phyloP scores from a whole-genome alignment of 2,797 vertebrate genomes.

The Sparus aurata region DNA sequence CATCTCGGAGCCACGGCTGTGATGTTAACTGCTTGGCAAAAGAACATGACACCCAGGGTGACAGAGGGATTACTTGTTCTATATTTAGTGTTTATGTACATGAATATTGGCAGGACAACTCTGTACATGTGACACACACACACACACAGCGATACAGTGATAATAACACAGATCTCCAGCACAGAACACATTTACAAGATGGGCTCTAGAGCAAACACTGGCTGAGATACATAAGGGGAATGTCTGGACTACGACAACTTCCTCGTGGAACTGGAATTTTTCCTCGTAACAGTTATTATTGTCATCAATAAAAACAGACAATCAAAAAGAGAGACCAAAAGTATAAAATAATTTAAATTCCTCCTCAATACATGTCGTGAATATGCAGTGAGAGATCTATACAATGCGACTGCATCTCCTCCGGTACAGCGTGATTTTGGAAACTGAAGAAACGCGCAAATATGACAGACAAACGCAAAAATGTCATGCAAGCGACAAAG shows the following conservation, averaged over 20 bases:
- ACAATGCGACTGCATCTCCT: conserved; percentile 77
- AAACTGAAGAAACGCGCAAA: conserved; percentile 64
- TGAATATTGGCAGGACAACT: conserved; percentile 94
- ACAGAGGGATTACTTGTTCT: conserved; percentile 91
- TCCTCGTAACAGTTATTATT: conserved; percentile 85
- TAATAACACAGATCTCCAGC: conserved; percentile 91
- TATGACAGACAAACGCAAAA: conserved; percentile 58
- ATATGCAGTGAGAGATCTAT: conserved; percentile 81
- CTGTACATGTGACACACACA: conserved; percentile 95
- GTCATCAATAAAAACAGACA: conserved; percentile 85
- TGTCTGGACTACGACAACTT: conserved; percentile 86
- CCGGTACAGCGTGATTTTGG: conserved; percentile 32
- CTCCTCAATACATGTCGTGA: conserved; percentile 87
- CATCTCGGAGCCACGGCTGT: conserved; percentile 53
- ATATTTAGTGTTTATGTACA: conserved; percentile 99
- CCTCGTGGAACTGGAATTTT: conserved; percentile 87
- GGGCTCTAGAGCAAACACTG: conserved; percentile 87
- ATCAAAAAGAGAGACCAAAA: conserved; percentile 83
- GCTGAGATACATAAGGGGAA: conserved; percentile 88
- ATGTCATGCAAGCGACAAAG: conserved; percentile 80
- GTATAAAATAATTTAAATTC: conserved; percentile 99
- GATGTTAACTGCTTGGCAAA: conserved; percentile 77
- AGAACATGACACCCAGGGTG: conserved; percentile 86
- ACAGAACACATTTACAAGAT: conserved; percentile 93
- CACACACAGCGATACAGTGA: conserved; percentile 84